Conservation (phyloP, 2,888 invertebrate genomes). For the Blastobasis adustella region DNA sequence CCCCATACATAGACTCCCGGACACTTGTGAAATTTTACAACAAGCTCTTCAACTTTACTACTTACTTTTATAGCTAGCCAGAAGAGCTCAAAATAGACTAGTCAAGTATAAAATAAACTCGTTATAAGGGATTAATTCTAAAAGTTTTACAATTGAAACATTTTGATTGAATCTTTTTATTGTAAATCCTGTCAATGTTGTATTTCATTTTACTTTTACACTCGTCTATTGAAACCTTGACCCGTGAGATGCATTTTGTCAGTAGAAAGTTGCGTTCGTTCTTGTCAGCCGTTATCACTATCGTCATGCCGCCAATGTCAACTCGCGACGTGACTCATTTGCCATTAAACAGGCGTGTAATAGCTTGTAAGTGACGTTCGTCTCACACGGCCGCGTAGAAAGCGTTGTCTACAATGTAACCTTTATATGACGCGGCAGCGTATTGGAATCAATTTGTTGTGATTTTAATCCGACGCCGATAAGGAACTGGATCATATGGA, state of each 20-base stretch:
- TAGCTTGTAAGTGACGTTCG: not conserved
- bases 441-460: conserved; percentile 51
- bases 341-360: not conserved
- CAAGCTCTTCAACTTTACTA: not conserved
- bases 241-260: no score
- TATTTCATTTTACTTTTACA: no score
- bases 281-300: conserved; percentile 1
- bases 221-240: no score
- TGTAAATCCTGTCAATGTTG: no score
- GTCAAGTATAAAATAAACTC: not conserved
- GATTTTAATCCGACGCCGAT: conserved; percentile 50
- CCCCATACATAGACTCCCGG: not conserved
- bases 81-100: not conserved
- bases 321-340: not conserved
- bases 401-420: conserved; percentile 50
- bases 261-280: not conserved
- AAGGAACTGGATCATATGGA: conserved; percentile 54
- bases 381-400: conserved; percentile 40
- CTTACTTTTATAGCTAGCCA: not conserved
- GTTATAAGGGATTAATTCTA: no score
- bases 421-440: conserved; percentile 49
- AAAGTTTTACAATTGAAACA: no score
- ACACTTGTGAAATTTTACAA: not conserved
- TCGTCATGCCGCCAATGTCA: not conserved
- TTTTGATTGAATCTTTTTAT: no score